Conservation (phyloP, 2,797 vertebrate species). For the Bradypodion ventrale region DNA sequence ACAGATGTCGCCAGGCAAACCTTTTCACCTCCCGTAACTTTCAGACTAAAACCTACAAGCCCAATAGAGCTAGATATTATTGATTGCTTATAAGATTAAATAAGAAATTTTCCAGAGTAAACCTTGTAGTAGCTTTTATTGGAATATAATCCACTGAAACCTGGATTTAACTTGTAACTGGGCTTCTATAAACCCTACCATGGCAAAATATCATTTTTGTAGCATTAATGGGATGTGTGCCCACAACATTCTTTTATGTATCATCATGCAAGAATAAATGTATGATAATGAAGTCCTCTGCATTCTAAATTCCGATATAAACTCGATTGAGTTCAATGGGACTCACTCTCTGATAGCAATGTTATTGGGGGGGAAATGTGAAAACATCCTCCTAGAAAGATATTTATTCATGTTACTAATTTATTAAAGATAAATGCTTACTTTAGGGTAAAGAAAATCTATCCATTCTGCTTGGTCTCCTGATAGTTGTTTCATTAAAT, state of each 20-base stretch:
- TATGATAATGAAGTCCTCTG: conserved; percentile 25
- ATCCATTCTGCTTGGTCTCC: conserved; percentile 35
- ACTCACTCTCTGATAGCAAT: conserved; percentile 6
- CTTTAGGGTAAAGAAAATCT: conserved; percentile 60
- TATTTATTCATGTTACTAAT: conserved; percentile 52
- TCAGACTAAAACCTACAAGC: conserved; percentile 54
- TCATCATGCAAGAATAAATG: conserved; percentile 26
- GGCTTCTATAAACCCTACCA: conserved; percentile 50
- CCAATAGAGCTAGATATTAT: conserved; percentile 65
- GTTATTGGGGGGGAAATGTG: conserved; percentile 43
- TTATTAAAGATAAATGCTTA: conserved; percentile 29
- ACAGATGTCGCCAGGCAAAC: conserved; percentile 57
- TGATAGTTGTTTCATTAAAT: conserved; percentile 52
- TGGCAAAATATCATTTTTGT: conserved; percentile 32
- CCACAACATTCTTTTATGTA: conserved; percentile 47
- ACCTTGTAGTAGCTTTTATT: conserved; percentile 55
- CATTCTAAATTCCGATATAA: neutral
- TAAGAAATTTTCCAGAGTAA: conserved; percentile 59
- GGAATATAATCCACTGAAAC: conserved; percentile 64
- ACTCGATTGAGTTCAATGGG: neutral
- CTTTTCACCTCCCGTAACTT: conserved; percentile 64
- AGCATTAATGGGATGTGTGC: conserved; percentile 47
- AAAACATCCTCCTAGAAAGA: conserved; percentile 26
- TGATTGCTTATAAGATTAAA: conserved; percentile 66
- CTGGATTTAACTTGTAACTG: conserved; percentile 59